Evolutionary conservation across 2,113 vertebrate genomes (phyloP).

Genomic region (Lathamus discolor): DNA sequence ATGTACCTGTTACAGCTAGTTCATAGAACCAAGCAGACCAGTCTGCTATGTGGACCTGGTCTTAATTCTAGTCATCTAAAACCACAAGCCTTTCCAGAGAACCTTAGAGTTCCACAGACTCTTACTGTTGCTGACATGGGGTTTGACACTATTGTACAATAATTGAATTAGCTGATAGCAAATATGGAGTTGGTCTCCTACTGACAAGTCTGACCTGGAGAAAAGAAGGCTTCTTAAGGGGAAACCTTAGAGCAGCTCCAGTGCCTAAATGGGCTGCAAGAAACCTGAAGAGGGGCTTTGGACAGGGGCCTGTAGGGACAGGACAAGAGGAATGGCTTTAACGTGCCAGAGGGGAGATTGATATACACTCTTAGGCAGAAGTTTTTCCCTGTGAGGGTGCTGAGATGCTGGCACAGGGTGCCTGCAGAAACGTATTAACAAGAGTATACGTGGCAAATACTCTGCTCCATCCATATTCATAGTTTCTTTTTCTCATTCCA

Average conservation of each 20-base stretch:
- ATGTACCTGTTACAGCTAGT: fast-evolving
- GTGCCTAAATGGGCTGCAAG: neutral
- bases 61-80: neutral
- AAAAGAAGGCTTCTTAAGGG: neutral
- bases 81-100: neutral
- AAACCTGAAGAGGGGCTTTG: neutral
- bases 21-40: neutral
- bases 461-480: neutral
- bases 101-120: neutral
- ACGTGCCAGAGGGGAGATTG: neutral
- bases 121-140: neutral
- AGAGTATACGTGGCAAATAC: neutral
- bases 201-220: neutral
- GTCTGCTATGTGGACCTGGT: fast-evolving
- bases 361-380: neutral
- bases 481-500: neutral
- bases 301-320: too few relatives aligned
- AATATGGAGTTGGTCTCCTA: neutral
- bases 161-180: neutral
- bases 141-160: neutral
- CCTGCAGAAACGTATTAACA: neutral
- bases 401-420: neutral
- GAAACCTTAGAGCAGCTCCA: neutral
- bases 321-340: neutral
- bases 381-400: neutral